Evolutionary conservation across 2,113 vertebrate genomes (phyloP), one percentile per base, ranked within the genome.

Genomic region (Halichoerus grypus): DNA sequence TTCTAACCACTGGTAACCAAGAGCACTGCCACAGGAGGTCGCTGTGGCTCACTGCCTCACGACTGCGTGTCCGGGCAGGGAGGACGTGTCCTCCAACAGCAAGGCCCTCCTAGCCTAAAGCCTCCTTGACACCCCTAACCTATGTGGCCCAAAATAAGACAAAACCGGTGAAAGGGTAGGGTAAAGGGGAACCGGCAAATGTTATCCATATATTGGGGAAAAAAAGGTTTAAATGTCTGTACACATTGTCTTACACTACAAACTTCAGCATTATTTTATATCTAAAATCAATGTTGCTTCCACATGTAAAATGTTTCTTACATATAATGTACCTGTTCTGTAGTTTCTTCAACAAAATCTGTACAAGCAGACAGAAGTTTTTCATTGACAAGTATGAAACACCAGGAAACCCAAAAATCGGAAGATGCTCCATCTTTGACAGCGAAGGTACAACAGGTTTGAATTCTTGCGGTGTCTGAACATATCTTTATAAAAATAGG

Each of bases 311-410:
- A 24, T 77, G 28, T 72, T 51, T 76, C 82, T 82, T 19, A 94
- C 39, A 19, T 42, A 8, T 31, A 42, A 57, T 97, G 67, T 95
- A 51, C 69, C 79, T 86, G 67, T 98, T 94, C 93, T 96, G 69
- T 39, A 99, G 99, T 95, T 98, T 88, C 92, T 95, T 97, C 97
- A 92, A 98, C 97, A 67, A 98, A 97, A 85, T 97, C 98, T 49
- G 94, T 98, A 42, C 98, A 99, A 98, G 98, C 94, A 94, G 98
- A 99, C 87, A 96, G 83, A 81, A 98, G n/a, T 42, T 95, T 97
- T 55, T 85, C 67, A n/a, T 42, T 97, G 24, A 80, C 82, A 81
- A 95, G 61, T 69, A 16, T 95, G 91, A 81, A 90, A 81, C 96
- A 98, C 89, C 81, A 98, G 65, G 95, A 91, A 88, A 98, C 95